phyloP scores from a whole-genome alignment of 2,888 invertebrate genomes.

The Sabatieria punctata region DNA sequence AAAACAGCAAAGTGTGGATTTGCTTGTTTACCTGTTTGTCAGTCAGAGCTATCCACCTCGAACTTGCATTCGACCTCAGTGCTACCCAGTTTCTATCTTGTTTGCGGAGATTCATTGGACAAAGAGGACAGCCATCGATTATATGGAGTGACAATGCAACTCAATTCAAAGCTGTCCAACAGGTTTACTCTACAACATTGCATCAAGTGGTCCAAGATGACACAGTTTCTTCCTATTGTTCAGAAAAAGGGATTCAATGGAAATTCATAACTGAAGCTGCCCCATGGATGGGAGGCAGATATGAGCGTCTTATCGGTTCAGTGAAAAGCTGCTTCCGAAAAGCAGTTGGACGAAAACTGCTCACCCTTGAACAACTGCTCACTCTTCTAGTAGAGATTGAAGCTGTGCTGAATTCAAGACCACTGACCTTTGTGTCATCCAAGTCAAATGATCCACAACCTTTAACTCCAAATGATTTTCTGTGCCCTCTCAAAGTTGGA shows the following conservation, averaged over 20 bases:
- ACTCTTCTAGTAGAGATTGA: neutral
- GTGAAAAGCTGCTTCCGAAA: neutral
- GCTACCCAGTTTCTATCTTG: no score
- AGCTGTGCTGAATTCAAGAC: neutral
- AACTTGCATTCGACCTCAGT: no score
- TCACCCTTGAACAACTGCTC: neutral
- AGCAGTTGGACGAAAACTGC: neutral
- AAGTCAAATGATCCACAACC: neutral
- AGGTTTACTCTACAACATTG: no score
- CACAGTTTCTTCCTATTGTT: neutral
- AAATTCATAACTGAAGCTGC: neutral
- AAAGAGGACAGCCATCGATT: no score
- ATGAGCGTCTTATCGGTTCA: neutral
- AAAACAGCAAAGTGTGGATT: no score
- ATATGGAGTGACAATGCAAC: no score
- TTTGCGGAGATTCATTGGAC: no score
- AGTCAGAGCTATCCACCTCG: no score
- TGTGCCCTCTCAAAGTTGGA: neutral
- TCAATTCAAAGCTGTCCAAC: no score
- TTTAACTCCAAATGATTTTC: slow-evolving; percentile 1
- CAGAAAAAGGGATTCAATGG: neutral
- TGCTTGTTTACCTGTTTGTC: no score
- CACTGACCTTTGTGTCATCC: neutral
- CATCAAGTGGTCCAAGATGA: neutral
- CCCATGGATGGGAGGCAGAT: neutral